These are phyloP conservation scores for Idaea aversata DNA, from an alignment of 2,888 invertebrate species.

Conservation along the genomic window DNA sequence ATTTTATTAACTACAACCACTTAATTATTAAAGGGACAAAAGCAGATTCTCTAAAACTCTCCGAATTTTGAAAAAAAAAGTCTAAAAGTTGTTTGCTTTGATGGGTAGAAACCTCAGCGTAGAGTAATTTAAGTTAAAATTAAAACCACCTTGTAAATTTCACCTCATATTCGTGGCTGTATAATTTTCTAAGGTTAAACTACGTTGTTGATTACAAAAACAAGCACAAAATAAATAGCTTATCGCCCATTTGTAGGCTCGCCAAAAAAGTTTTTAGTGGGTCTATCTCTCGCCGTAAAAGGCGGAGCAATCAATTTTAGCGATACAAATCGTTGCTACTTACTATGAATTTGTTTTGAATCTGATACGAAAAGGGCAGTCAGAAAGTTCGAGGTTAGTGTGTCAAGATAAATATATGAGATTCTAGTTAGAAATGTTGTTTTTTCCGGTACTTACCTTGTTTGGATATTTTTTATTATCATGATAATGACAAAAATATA, in stretches of 20 bases:
- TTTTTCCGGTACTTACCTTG: not conserved
- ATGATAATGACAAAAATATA: too few species aligned
- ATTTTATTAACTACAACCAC: not conserved
- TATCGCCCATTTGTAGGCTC: slow-evolving; percentile 3
- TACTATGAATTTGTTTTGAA: slow-evolving; percentile 35
- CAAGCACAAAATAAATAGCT: not conserved
- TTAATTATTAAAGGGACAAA: not conserved
- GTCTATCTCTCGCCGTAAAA: slow-evolving; percentile 28
- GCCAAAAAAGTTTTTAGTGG: slow-evolving; percentile 4
- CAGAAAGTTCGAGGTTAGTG: slow-evolving; percentile 30
- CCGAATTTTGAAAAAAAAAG: too few species aligned
- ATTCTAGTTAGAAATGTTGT: not conserved
- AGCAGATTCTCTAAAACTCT: not conserved
- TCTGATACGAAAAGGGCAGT: slow-evolving; percentile 27
- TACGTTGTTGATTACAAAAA: not conserved
- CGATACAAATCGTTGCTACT: slow-evolving; percentile 46
- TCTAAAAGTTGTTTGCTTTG: too few species aligned
- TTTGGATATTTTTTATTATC: too few species aligned
- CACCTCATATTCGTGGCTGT: not conserved
- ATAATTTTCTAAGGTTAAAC: not conserved
- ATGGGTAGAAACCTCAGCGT: too few species aligned
- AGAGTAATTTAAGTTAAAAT: too few species aligned
- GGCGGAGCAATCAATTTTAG: slow-evolving; percentile 40
- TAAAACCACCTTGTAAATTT: not conserved
- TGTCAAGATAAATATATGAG: not conserved